A percentile compares a stretch with the other conserved stretches of the same genome.
phyloP scores from a whole-genome alignment of 2,113 vertebrate genomes.

The Alosa alosa region DNA sequence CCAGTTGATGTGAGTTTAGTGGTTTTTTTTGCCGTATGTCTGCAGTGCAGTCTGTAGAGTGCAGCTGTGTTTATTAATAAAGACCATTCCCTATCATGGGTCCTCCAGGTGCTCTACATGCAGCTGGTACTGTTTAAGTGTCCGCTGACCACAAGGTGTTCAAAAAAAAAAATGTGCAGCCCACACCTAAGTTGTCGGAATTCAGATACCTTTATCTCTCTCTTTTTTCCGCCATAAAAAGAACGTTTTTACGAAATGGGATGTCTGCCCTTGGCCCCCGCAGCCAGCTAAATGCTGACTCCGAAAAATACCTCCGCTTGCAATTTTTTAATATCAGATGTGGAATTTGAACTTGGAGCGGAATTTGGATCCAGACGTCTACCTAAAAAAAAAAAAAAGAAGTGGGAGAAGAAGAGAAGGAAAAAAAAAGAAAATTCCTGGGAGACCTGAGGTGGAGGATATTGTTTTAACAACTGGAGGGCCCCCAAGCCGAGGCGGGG shows the following conservation, averaged over 20 bases:
- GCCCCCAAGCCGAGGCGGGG: constrained; percentile 41
- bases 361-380: constrained; percentile 38
- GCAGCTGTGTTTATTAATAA: not conserved
- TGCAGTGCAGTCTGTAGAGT: not conserved
- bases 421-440: constrained; percentile 29
- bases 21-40: not conserved
- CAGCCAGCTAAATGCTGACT: constrained; percentile 36
- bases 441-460: constrained; percentile 44
- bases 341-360: constrained; percentile 48
- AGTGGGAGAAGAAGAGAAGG: not conserved
- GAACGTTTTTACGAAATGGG: constrained; percentile 23
- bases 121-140: not conserved
- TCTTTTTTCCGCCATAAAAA: not conserved
- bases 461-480: constrained; percentile 48
- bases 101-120: not conserved
- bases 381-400: not conserved
- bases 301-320: constrained; percentile 29
- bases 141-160: not conserved
- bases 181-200: not conserved
- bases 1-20: not conserved
- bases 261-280: constrained; percentile 22
- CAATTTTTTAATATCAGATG: constrained; percentile 47
- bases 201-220: not conserved
- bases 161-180: not conserved
- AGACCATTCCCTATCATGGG: not conserved